Conservation (phyloP, 2,888 invertebrate genomes). For the Homarus gammarus region DNA sequence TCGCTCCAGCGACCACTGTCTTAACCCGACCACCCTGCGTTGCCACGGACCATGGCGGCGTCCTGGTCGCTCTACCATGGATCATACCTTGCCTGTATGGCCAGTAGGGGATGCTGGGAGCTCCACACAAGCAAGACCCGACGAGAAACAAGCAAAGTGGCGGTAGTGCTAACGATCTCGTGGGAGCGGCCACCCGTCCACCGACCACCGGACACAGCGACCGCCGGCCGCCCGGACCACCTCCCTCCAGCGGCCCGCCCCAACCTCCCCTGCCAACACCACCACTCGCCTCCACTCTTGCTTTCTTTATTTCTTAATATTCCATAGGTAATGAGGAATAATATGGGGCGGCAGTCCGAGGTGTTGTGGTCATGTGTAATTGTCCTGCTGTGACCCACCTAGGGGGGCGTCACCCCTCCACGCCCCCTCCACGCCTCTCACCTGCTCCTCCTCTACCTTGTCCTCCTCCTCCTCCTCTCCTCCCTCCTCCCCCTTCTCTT, state of each 20-base stretch:
- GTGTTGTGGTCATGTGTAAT: constrained; percentile 17
- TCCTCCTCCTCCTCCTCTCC: not conserved
- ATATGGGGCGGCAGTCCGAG: not conserved
- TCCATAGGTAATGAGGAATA: constrained; percentile 22
- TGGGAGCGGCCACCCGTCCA: constrained; percentile 45
- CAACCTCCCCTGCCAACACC: constrained; percentile 53
- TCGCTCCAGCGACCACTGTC: constrained; percentile 28
- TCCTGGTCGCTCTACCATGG: not conserved
- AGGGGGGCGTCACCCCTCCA: not conserved
- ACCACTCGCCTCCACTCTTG: constrained; percentile 25
- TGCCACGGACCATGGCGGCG: not conserved
- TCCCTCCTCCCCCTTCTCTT: not conserved
- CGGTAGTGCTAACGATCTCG: constrained; percentile 20
- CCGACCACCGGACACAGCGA: constrained; percentile 47
- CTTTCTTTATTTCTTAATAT: constrained; percentile 36
- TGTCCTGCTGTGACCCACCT: not conserved
- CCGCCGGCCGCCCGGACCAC: constrained; percentile 43
- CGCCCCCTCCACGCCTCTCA: not conserved
- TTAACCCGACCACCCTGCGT: constrained; percentile 24
- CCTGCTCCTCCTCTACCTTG: not conserved
- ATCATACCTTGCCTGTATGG: not conserved
- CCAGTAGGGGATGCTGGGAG: not conserved
- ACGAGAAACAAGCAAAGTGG: constrained; percentile 1
- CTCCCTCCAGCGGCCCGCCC: constrained; percentile 42
- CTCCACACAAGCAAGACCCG: not conserved